Evolutionary conservation across 1,140 invertebrate species (phyloP).

Genomic region (Apolygus lucorum): DNA sequence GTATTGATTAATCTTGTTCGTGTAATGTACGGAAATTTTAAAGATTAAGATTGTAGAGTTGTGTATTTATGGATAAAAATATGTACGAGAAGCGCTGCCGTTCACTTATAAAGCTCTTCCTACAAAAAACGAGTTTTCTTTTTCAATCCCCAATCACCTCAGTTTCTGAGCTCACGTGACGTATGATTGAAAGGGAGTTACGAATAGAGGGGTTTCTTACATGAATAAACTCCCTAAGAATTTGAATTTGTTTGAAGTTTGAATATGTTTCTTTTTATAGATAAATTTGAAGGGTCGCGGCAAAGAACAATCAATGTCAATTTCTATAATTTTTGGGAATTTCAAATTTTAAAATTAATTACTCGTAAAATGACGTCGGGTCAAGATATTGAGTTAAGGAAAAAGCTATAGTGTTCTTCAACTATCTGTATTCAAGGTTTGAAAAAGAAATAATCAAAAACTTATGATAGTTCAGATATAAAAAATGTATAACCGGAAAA

Average conservation of each 20-base stretch:
- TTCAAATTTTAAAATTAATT: not conserved
- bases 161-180: too few species aligned
- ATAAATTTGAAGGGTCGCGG: not conserved
- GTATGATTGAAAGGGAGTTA: too few species aligned
- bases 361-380: not conserved
- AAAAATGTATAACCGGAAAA: not conserved
- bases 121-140: not conserved
- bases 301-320: not conserved
- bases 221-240: too few species aligned
- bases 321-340: not conserved
- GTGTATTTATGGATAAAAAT: slow-evolving; percentile 35
- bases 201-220: too few species aligned
- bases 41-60: slow-evolving; percentile 33
- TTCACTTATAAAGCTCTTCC: slow-evolving; percentile 11
- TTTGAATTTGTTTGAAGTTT: too few species aligned
- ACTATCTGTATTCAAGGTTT: not conserved
- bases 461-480: not conserved
- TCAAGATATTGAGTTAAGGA: not conserved
- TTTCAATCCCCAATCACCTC: too few species aligned
- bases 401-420: not conserved
- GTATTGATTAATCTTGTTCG: slow-evolving; percentile 33
- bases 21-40: slow-evolving; percentile 33
- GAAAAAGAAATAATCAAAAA: not conserved
- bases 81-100: slow-evolving; percentile 6
- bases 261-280: too few species aligned